Conservation (phyloP, 1,140 invertebrate species). For the Heliconius melpomene region DNA sequence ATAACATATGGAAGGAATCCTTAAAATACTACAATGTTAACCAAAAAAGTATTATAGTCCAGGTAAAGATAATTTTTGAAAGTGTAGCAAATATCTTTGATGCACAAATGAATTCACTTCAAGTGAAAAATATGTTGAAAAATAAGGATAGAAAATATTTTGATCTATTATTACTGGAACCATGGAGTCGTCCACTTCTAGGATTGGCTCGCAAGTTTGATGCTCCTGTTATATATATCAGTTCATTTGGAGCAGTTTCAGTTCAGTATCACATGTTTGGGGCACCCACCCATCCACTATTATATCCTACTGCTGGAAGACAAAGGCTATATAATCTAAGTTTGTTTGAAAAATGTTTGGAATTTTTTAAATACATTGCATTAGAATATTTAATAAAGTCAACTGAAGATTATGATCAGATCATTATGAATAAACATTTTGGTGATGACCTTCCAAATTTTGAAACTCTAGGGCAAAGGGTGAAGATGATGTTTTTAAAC, state of each 20-base stretch:
- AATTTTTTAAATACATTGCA: constrained; percentile 43
- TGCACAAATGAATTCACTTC: constrained; percentile 49
- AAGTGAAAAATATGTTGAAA: constrained; percentile 53
- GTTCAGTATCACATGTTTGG: constrained; percentile 59
- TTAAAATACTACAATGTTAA: constrained; percentile 20
- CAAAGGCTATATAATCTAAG: constrained; percentile 49
- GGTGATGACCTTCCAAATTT: constrained; percentile 54
- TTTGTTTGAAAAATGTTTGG: constrained; percentile 56
- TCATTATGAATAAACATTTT: constrained; percentile 62
- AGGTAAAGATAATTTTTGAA: constrained; percentile 37
- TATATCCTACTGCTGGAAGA: constrained; percentile 68
- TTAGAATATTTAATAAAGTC: constrained; percentile 18
- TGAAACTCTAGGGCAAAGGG: constrained; percentile 65
- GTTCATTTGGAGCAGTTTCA: constrained; percentile 51
- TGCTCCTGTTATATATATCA: constrained; percentile 66
- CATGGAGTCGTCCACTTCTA: constrained; percentile 37
- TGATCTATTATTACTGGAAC: constrained; percentile 62
- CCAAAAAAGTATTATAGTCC: constrained; percentile 26
- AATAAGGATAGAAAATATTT: constrained; percentile 49
- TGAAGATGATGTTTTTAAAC: constrained; percentile 79
- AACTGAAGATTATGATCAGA: constrained; percentile 46
- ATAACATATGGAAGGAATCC: constrained; percentile 41
- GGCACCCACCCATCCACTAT: constrained; percentile 73
- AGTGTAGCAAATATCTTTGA: constrained; percentile 42
- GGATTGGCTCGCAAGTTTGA: constrained; percentile 66